These are phyloP conservation scores for Gymnodraco acuticeps DNA, from an alignment of 2,797 vertebrate genomes.

Conservation along the genomic window DNA sequence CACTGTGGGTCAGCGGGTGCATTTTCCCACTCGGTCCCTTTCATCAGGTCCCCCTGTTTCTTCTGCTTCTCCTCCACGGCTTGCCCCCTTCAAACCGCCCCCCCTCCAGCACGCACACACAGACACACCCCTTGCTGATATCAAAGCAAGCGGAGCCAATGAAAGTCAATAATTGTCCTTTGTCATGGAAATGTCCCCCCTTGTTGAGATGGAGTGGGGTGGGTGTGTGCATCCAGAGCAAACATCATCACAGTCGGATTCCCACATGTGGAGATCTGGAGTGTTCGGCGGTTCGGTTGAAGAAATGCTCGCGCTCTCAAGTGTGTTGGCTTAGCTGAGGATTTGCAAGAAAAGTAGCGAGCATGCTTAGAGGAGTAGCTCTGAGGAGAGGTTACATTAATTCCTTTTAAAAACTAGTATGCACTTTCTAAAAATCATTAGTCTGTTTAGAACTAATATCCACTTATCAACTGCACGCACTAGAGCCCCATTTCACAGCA, in stretches of 20 bases:
- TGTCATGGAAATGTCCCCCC: constrained; percentile 84
- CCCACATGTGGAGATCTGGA: constrained; percentile 80
- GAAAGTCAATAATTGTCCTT: constrained; percentile 88
- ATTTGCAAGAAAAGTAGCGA: constrained; percentile 34
- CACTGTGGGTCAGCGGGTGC: constrained; percentile 77
- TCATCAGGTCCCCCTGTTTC: constrained; percentile 74
- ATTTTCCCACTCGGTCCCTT: constrained; percentile 79
- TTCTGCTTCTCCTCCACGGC: constrained; percentile 51
- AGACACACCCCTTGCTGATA: constrained; percentile 78
- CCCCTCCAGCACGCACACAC: constrained; percentile 64
- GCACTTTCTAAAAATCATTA: constrained; percentile 24
- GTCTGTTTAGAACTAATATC: constrained; percentile 9
- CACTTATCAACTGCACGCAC: background rate
- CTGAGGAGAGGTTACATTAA: constrained; percentile 36
- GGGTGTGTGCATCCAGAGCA: constrained; percentile 72
- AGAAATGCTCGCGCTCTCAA: constrained; percentile 26
- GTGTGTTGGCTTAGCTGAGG: constrained; percentile 40
- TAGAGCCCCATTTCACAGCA: background rate
- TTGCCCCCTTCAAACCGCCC: constrained; percentile 33
- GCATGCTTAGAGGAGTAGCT: constrained; percentile 29
- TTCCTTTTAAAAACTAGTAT: constrained; percentile 33
- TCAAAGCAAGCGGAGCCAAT: constrained; percentile 83
- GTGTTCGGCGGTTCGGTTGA: constrained; percentile 55
- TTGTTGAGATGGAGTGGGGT: constrained; percentile 77
- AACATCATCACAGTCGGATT: constrained; percentile 79